phyloP scores from a whole-genome alignment of 2,113 vertebrate species.

The Petrocephalus microphthalmus region DNA sequence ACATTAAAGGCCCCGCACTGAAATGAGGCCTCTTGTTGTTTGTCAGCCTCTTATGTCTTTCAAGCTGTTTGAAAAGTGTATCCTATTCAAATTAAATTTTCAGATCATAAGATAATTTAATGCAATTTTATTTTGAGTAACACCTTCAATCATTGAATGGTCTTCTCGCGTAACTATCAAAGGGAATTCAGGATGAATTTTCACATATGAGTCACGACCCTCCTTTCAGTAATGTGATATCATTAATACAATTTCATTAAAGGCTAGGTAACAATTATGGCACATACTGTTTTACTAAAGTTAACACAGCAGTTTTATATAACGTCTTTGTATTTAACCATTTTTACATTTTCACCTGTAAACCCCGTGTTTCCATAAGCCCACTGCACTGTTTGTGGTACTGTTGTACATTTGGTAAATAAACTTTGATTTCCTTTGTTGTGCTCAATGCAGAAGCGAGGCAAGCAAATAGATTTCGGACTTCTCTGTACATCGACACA shows the following conservation, averaged over 20 bases:
- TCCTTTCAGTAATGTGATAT: background rate
- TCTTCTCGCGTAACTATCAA: background rate
- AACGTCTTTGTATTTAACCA: background rate
- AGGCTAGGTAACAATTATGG: background rate
- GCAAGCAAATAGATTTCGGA: background rate
- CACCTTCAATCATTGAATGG: conserved; percentile 9
- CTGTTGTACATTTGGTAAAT: background rate
- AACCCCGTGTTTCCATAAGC: background rate
- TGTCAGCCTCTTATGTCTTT: background rate
- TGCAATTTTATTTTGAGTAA: background rate
- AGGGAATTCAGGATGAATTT: background rate
- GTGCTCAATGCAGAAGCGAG: background rate
- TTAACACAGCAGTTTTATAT: background rate
- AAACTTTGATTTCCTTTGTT: background rate
- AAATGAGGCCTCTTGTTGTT: background rate
- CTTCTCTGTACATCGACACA: background rate
- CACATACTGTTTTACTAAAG: background rate
- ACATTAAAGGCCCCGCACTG: background rate
- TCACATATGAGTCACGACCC: background rate
- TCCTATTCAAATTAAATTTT: background rate
- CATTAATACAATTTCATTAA: background rate
- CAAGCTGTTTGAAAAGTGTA: background rate
- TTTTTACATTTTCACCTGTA: background rate
- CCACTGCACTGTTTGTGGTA: background rate
- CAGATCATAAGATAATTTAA: background rate